These are phyloP conservation scores for Lacanobia wlatinum DNA, from an alignment of 2,888 invertebrate species.

Conservation along the genomic window DNA sequence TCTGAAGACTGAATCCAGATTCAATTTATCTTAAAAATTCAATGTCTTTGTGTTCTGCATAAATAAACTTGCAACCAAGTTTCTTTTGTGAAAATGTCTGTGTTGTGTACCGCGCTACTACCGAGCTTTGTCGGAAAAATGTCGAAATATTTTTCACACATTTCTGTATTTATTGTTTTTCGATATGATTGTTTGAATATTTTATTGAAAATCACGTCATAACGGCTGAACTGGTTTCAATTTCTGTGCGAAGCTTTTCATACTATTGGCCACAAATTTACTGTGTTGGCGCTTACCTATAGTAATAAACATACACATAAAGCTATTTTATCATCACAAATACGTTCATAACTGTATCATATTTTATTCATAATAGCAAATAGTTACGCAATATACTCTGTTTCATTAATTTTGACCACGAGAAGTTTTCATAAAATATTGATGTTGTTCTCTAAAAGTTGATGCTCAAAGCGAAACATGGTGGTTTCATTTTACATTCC, in stretches of 20 bases:
- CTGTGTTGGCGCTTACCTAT: not conserved
- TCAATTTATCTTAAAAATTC: not conserved
- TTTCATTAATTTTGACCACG: conserved; percentile 23
- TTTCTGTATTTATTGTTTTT: conserved; percentile 16
- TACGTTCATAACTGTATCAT: not conserved
- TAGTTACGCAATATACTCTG: conserved; percentile 20
- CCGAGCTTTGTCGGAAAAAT: not conserved
- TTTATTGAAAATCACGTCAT: conserved; percentile 12
- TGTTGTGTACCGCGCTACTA: not conserved
- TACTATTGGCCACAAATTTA: not conserved
- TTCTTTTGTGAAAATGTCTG: not conserved
- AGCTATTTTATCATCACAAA: not conserved
- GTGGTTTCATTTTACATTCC: conserved; percentile 45
- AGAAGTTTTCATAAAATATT: conserved; percentile 43
- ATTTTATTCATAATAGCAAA: conserved; percentile 28
- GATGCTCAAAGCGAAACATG: conserved; percentile 27
- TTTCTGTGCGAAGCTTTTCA: not conserved
- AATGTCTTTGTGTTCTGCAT: conserved; percentile 1
- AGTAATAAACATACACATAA: not conserved
- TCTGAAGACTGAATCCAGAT: not conserved
- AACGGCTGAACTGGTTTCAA: conserved; percentile 5
- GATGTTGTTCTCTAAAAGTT: conserved; percentile 44
- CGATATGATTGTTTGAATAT: conserved; percentile 6
- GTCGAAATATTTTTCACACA: not conserved
- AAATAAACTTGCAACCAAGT: conserved; percentile 21